Percentiles rank a stretch among this genome's conserved stretches.
phyloP scores from a whole-genome alignment of 2,797 vertebrate species.

The Leuciscus waleckii region DNA sequence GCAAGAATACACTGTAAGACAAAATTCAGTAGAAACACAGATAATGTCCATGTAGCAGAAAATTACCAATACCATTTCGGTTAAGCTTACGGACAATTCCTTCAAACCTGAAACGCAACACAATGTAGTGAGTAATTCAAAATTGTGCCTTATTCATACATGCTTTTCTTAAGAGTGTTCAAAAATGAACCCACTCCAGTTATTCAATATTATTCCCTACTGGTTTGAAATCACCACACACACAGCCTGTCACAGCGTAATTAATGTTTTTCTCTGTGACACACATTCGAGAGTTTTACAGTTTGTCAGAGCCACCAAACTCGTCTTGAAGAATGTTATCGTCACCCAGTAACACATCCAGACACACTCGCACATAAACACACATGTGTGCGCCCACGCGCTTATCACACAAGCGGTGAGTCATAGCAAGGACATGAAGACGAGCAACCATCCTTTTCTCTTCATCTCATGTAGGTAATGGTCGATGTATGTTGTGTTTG shows the following conservation, averaged over 20 bases:
- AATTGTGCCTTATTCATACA: background rate
- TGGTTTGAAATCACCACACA: background rate
- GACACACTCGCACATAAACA: slow-evolving; percentile 32
- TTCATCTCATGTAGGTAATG: background rate
- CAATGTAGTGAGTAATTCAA: background rate
- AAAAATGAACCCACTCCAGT: background rate
- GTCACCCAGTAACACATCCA: slow-evolving; percentile 30
- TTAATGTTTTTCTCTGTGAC: slow-evolving; percentile 24
- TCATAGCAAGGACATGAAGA: slow-evolving; percentile 34
- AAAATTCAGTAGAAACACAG: background rate
- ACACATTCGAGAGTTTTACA: slow-evolving; percentile 6
- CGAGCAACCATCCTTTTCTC: background rate
- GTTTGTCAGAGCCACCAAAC: slow-evolving; percentile 24
- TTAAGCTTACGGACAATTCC: background rate
- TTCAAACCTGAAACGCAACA: background rate
- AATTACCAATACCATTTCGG: background rate
- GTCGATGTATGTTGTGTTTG: background rate
- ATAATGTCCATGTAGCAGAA: background rate
- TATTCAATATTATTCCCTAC: background rate
- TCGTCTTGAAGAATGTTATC: slow-evolving; percentile 6
- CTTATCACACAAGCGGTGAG: slow-evolving; percentile 21
- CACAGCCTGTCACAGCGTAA: background rate
- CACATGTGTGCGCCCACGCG: slow-evolving; percentile 10
- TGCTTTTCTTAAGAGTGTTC: background rate
- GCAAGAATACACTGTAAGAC: background rate